These are phyloP conservation scores for Ariolimax columbianus DNA, from an alignment of 2,888 invertebrate species.

Conservation along the genomic window DNA sequence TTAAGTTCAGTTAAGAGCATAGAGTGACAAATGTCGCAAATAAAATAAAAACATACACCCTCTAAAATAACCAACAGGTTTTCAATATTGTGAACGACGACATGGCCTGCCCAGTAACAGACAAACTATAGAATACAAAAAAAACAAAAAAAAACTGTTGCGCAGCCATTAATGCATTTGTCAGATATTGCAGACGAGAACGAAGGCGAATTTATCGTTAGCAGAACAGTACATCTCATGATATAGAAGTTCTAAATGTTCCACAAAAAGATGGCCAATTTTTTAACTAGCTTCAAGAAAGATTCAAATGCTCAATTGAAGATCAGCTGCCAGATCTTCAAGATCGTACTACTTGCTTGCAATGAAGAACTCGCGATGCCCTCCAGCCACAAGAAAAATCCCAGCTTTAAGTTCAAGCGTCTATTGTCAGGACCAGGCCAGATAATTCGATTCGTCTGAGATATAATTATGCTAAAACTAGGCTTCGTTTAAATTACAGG, in stretches of 20 bases:
- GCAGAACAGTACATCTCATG: neutral
- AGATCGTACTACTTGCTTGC: neutral
- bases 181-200: too few relatives aligned
- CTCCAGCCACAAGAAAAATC: neutral
- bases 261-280: neutral
- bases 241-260: neutral
- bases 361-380: neutral
- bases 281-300: neutral
- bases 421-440: neutral
- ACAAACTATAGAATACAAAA: too few relatives aligned
- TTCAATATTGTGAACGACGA: too few relatives aligned
- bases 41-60: too few relatives aligned
- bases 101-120: too few relatives aligned
- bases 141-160: too few relatives aligned
- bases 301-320: neutral
- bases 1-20: too few relatives aligned
- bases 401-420: neutral
- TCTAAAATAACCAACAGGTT: too few relatives aligned
- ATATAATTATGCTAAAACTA: neutral
- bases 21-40: too few relatives aligned
- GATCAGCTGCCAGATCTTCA: neutral
- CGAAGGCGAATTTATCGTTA: too few relatives aligned
- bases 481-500: neutral
- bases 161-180: too few relatives aligned
- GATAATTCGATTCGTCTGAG: neutral